Evolutionary conservation across 2,113 vertebrate genomes (phyloP).

Genomic region (Nibea albiflora): DNA sequence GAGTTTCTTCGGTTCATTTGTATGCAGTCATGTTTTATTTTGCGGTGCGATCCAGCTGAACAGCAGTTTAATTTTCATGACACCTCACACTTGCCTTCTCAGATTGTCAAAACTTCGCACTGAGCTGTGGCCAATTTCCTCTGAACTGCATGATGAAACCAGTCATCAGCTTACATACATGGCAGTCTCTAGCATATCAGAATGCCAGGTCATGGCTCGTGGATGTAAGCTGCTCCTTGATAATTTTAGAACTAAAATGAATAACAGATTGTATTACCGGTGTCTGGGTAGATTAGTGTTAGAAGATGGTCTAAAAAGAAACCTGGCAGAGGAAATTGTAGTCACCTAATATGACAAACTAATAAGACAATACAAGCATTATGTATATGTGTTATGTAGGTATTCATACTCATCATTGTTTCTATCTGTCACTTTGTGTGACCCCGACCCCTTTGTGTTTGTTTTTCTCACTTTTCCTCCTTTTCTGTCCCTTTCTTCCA

Average conservation of each 20-base stretch:
- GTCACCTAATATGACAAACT: not conserved
- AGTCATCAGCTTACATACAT: not conserved
- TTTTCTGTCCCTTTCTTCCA: not conserved
- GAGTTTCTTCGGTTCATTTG: not conserved
- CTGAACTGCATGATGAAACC: not conserved
- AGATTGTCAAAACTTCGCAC: conserved; percentile 11
- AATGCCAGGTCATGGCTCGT: conserved; percentile 6
- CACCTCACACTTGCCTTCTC: conserved; percentile 9
- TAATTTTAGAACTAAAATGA: conserved; percentile 23
- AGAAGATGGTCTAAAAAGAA: not conserved
- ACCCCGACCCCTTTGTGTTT: too few relatives aligned
- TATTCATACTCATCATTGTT: not conserved
- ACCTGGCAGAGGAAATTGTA: not conserved
- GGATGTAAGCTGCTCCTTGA: not conserved
- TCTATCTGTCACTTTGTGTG: not conserved
- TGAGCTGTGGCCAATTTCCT: not conserved
- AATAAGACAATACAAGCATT: not conserved
- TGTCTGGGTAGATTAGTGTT: not conserved
- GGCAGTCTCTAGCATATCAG: conserved; percentile 6
- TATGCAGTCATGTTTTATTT: not conserved
- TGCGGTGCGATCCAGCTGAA: not conserved
- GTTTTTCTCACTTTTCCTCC: not conserved
- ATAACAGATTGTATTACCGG: conserved; percentile 35
- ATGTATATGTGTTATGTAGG: not conserved
- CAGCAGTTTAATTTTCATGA: conserved; percentile 16